Conservation (phyloP, 2,113 vertebrate species). For the Antechinus flavipes region DNA sequence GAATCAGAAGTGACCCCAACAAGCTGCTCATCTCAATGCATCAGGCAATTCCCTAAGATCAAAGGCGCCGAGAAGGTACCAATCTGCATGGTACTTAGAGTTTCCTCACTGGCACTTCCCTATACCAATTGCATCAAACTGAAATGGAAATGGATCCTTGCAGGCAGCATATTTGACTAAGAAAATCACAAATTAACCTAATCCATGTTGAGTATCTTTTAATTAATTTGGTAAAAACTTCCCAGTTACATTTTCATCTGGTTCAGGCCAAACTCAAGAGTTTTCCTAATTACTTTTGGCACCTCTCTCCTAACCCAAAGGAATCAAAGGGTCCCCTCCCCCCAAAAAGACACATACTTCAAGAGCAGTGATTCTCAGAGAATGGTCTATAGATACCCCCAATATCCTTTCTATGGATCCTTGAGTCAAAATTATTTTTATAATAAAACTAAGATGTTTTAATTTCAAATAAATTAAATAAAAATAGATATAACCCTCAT, state of each 20-base stretch:
- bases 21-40: background rate
- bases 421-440: background rate
- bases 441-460: background rate
- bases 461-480: background rate
- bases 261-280: background rate
- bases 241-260: background rate
- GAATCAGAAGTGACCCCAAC: background rate
- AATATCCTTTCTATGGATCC: background rate
- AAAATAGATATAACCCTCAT: background rate
- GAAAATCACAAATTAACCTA: background rate
- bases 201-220: background rate
- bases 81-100: background rate
- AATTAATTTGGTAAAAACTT: background rate
- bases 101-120: background rate
- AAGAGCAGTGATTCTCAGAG: background rate
- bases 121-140: background rate
- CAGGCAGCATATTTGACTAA: background rate
- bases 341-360: background rate
- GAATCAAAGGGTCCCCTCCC: background rate
- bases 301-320: background rate
- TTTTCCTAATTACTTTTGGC: background rate
- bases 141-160: background rate
- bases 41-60: background rate
- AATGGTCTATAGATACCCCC: background rate
- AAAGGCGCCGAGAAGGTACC: background rate